These are phyloP conservation scores for Proisotoma minuta DNA, from an alignment of 2,888 invertebrate genomes.

Conservation along the genomic window DNA sequence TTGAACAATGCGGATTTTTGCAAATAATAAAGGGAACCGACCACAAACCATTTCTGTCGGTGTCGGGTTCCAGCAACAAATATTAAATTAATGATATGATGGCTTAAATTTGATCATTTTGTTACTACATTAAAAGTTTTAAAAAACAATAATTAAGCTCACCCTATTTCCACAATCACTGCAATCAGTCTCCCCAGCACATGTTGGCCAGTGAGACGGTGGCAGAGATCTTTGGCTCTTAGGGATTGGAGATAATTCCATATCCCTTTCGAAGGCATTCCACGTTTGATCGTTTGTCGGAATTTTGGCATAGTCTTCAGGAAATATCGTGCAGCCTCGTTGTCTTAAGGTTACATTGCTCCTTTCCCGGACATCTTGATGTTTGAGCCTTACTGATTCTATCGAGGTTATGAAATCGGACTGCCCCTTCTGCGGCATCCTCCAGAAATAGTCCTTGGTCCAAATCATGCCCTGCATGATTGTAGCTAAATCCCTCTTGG, in stretches of 20 bases:
- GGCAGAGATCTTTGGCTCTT: background rate
- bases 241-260: background rate
- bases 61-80: no score
- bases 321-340: background rate
- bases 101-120: no score
- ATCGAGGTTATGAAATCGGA: background rate
- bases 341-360: background rate
- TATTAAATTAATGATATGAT: no score
- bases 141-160: no score
- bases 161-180: background rate
- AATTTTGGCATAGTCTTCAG: background rate
- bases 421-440: background rate
- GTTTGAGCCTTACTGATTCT: background rate
- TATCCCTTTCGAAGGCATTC: background rate
- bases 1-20: no score
- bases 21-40: no score
- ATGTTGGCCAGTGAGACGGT: background rate
- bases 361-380: background rate
- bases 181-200: background rate
- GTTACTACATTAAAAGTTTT: no score
- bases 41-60: no score
- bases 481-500: background rate
- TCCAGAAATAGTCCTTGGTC: background rate
- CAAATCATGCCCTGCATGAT: constrained; percentile 1
- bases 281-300: background rate